A percentile compares a stretch with the other conserved stretches of the same genome.
Evolutionary conservation across 1,140 invertebrate genomes (phyloP).

Genomic region (Tribolium castaneum): DNA sequence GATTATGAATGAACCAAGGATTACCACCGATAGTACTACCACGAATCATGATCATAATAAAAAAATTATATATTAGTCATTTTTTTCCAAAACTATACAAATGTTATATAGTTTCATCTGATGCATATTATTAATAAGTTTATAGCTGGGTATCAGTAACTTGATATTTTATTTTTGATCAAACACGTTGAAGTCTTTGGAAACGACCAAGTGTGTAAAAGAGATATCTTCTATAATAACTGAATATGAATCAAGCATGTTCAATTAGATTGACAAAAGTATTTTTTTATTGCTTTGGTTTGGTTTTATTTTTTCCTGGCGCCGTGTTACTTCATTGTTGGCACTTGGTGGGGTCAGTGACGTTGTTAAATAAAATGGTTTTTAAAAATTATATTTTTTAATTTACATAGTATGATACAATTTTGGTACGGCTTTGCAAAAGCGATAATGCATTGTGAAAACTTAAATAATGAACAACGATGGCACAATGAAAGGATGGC

Average conservation of each 20-base stretch:
- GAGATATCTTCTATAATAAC: no score
- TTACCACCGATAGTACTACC: not conserved
- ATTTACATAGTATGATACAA: constrained; percentile 62
- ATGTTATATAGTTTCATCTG: no score
- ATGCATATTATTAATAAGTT: no score
- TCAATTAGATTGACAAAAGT: not conserved
- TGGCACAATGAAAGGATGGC: constrained; percentile 45
- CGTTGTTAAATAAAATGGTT: constrained; percentile 2
- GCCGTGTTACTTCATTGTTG: not conserved
- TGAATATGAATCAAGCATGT: not conserved
- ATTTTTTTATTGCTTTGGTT: not conserved
- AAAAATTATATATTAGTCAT: no score
- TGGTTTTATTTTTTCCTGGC: not conserved
- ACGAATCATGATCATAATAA: not conserved
- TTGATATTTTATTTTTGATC: no score
- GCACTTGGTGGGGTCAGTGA: not conserved
- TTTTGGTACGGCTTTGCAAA: constrained; percentile 60
- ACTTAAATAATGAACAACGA: constrained; percentile 59
- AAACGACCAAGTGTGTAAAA: no score
- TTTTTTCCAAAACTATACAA: no score
- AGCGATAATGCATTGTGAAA: constrained; percentile 61
- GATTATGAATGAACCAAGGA: not conserved
- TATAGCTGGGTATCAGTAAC: no score
- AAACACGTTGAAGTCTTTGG: no score
- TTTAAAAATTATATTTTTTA: constrained; percentile 57